Base-by-base conservation (phyloP, 2,888 invertebrate species). In the Volucella bombylans region DNA sequence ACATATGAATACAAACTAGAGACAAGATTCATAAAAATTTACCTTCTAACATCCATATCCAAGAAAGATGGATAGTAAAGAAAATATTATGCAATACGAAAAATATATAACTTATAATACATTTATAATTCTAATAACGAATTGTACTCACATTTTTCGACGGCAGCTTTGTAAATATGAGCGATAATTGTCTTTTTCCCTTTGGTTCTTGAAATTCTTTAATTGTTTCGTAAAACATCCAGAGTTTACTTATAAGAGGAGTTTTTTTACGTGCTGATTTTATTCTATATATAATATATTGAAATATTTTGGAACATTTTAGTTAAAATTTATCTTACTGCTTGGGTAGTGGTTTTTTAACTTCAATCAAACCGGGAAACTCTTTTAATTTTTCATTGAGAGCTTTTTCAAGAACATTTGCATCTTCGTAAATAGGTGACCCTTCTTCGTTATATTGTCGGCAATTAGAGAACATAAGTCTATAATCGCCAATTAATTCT, bases 381-480 rank as follows among this genome's bases (percentile, higher is more conserved):
- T 97, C 96, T 87, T 95, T 95, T 0, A 97, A 93, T 90, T 96
- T 97, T 78, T 96, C 96, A 90, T 95, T 95, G 86, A 99, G 92
- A 8, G 97, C 95, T 86, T 95, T 95, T 90, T 99, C 98, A 71
- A 99, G 93, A 39, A 95, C 94, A 89, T 95, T 96, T 2, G 99
- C 98, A 92, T 99, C 99, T 88, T 98, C 97, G 89, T 97, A 98
- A 87, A 99, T 98, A 90, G 96, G 95, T 0, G 99, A 99, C 10
- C 97, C 96, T 91, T 98, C 97, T 91, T 99, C 99, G 90, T 99
- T 99, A 92, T 97, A 99, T 87, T 97, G 96, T 0, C 98, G 96
- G 89, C 99, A 99, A 92, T 99, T 99, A 77, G 95, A 95, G 92
- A 99, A 99, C 98, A 99, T 98, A n/a, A 98, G 93, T 87, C 96